Base-by-base conservation (phyloP, 2,113 vertebrate species). In the Notarius quadriscutis region DNA sequence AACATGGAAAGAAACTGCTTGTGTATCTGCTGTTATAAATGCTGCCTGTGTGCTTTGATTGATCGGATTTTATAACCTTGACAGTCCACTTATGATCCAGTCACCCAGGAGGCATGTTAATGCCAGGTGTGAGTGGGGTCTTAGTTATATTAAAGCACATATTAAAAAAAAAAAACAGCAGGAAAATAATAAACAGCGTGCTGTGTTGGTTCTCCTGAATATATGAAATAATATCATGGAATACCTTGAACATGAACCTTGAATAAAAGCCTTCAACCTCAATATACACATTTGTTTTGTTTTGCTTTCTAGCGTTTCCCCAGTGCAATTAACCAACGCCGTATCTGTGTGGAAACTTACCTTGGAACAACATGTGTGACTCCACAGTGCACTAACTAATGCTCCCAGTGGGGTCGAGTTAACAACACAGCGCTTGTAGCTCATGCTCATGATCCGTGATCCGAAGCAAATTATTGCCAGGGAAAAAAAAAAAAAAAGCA, bases 391-490 rank as follows among this genome's bases (percentile, higher is more conserved):
- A 51, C 79, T 81, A 81, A 75, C 79, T 81, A 81, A 75, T 25
- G 81, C 57, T 87, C 67, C 58, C 65, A 75, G 57, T 4, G 7
- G 63, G 9, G 41, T 41, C 41, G 41, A 81, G 83, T 57, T 84
- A 89, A 80, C 63, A 87, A 87, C 22, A 30, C 0, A 89, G 80
- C 77, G 79, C 71, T 90, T 87, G 78, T 79, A 87, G 30, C 84
- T 41, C 41, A 41, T 41, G 41, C 41, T 41, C 34, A 87, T 69
- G 20, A 48, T 89, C 89, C 90, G 88, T 72, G 84, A 81, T 83
- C 86, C 71, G 72, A 53, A 75, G 87, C 60, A 91, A 92, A 92
- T 93, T 89, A 92, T 86, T 86, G 60, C 84, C 57, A 67, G 85
- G 50, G 3, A n/a, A n/a, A 55, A 78, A 50, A 65, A 41, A 41